These are phyloP conservation scores for Asobara japonica DNA, from an alignment of 1,140 invertebrate genomes.

Conservation along the genomic window DNA sequence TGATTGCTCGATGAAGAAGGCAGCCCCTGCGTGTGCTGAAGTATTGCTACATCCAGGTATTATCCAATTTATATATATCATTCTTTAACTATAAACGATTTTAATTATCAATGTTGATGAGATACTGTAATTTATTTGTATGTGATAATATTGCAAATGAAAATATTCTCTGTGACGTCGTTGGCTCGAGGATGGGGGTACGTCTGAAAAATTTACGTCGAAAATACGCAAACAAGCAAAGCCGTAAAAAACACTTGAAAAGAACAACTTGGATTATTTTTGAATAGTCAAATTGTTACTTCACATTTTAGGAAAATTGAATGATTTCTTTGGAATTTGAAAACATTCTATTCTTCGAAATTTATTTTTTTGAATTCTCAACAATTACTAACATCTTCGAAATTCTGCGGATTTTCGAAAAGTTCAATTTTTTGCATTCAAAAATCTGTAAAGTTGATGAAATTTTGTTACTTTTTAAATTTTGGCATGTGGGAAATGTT, in stretches of 20 bases:
- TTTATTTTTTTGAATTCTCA: no score
- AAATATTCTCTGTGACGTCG: slow-evolving; percentile 32
- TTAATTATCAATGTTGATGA: slow-evolving; percentile 44
- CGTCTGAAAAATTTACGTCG: slow-evolving; percentile 18
- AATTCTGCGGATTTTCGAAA: no score
- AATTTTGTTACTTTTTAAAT: no score
- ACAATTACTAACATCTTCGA: no score
- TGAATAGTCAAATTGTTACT: no score
- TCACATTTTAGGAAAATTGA: no score
- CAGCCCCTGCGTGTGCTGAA: slow-evolving; percentile 66
- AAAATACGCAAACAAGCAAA: slow-evolving; percentile 3
- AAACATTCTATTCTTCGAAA: no score
- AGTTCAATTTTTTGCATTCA: no score
- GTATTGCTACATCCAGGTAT: slow-evolving; percentile 66
- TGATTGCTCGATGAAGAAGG: slow-evolving; percentile 66
- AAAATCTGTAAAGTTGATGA: no score
- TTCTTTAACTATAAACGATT: slow-evolving; percentile 60
- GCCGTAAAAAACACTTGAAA: neutral
- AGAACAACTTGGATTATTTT: no score
- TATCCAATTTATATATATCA: slow-evolving; percentile 68
- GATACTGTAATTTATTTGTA: neutral
- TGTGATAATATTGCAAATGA: neutral
- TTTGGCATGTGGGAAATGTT: no score
- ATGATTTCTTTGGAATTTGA: no score
- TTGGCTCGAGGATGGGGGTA: slow-evolving; percentile 19